Base-by-base conservation (phyloP, 2,113 vertebrate species). In the Istiophorus platypterus region DNA sequence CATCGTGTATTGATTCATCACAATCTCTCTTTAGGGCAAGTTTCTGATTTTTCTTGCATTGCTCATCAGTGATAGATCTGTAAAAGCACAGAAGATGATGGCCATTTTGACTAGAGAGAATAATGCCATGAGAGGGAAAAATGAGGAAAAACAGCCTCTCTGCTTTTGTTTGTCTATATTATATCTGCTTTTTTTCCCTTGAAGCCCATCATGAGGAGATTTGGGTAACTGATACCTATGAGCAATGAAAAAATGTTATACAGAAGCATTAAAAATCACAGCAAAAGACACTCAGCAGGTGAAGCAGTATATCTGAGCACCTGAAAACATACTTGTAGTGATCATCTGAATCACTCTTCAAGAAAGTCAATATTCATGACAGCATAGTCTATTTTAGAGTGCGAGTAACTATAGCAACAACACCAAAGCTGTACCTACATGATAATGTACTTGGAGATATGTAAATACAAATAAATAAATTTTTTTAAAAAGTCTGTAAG, bases 361-460 rank as follows among this genome's bases (percentile, higher is more conserved):
- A 27, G 9, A 64, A 29, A 31, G 22, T 70, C 39, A 11, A 31
- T 56, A n/a, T 42, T 51, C 18, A 57, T 29, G 51, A 41, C 37
- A 64, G 12, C 24, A 10, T 20, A 17, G 2, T 4, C 62, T 52
- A 56, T 78, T 77, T 84, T 82, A 79, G 77, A 78, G 47, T 56
- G 27, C 4, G 47, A 27, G 72, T 86, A 81, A 83, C 79, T 85
- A 83, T 85, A 66, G 86, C 76, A 91, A 87, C 86, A 78, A 24
- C 69, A 78, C 58, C 14, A 61, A 78, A 39, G 61, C n/a, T 37
- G n/a, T 72, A 49, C 27, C 37, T 15, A 18, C 47, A 70, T 51
- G 2, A 22, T 59, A 29, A 76, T 39, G 47, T 51, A 68, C 13
- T 29, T 22, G 18, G 56, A 49, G 49, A 47, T 29, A 34, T 66